Evolutionary conservation across 2,113 vertebrate genomes (phyloP), one percentile per base, ranked within the genome.

Genomic region (Chaetodon auriga): DNA sequence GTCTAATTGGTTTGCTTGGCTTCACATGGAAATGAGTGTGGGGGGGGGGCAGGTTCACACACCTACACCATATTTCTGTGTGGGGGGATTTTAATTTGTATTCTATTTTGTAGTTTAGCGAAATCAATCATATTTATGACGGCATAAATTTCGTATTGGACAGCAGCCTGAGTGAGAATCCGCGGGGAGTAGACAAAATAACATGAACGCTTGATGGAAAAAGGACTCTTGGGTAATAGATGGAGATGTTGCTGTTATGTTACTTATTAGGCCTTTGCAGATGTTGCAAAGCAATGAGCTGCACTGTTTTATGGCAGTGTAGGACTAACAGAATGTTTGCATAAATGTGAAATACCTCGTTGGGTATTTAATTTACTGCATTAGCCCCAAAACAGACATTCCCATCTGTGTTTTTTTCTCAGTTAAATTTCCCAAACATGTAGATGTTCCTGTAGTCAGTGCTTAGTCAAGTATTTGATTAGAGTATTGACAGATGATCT

Each of bases 101-200:
- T 53, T 79, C 36, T 51, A 0, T 58, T 66, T 70, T 48, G 5
- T 45, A 68, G 76, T 82, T 68, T 35, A 66, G 11, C 43, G 74
- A 85, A 87, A 75, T 87, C 68, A 66, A 70, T 82, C 30, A 58
- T 53, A 58, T 75, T 70, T 80, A 30, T 54, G 68, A 68, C 57
- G 2, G 25, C 16, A 61, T 16, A 25, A 63, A 64, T 48, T 49
- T 66, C 70, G 43, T 13, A 82, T 74, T 64, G 57, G 51, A 62
- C 63, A 82, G 63, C 53, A 77, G 21, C 5, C 16, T 63, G n/a
- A 84, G 55, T 69, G 51, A 62, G 7, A 78, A 80, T 76, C 60
- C 14, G n/a, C 62, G 61, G 73, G 49, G 54, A 16, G 11, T 38
- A 36, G 45, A 49, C 35, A 54, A 48, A 78, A 63, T 53, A 23